Evolutionary conservation across 1,140 invertebrate species (phyloP).

Genomic region (Pseudomyrmex gracilis): DNA sequence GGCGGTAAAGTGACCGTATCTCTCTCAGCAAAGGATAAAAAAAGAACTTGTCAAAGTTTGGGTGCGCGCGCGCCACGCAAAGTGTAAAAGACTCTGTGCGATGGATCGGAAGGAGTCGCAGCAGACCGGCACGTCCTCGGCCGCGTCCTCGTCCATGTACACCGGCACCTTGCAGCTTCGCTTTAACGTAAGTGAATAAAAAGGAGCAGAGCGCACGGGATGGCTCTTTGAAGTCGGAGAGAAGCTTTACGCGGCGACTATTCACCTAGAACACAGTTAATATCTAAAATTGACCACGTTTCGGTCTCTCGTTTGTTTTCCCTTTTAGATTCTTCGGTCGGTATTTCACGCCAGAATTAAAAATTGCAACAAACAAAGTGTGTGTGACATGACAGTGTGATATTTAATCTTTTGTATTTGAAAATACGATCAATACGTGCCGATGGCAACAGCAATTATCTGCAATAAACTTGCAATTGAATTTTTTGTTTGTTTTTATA

Average conservation of each 20-base stretch:
- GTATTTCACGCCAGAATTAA: background rate
- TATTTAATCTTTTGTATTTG: background rate
- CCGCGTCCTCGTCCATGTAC: constrained; percentile 61
- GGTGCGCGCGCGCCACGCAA: constrained; percentile 5
- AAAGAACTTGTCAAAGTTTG: constrained; percentile 16
- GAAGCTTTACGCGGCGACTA: constrained; percentile 36
- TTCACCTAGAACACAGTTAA: constrained; percentile 24
- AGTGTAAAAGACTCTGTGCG: constrained; percentile 8
- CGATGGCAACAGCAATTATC: background rate
- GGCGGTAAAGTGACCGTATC: constrained; percentile 16
- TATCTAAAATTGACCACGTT: constrained; percentile 43
- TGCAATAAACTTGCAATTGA: background rate
- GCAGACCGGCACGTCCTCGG: constrained; percentile 49
- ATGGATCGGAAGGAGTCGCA: constrained; percentile 68
- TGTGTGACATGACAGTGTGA: background rate
- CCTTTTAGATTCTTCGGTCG: background rate
- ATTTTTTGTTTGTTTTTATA: background rate
- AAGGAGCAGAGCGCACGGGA: constrained; percentile 19
- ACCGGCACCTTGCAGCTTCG: constrained; percentile 76
- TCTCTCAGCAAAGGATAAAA: background rate
- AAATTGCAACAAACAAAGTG: background rate
- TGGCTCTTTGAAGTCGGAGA: constrained; percentile 35
- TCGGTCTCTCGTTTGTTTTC: background rate
- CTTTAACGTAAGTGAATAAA: constrained; percentile 77
- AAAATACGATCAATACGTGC: background rate